Conservation (phyloP, 2,888 invertebrate genomes). For the Drosophila koepferae region DNA sequence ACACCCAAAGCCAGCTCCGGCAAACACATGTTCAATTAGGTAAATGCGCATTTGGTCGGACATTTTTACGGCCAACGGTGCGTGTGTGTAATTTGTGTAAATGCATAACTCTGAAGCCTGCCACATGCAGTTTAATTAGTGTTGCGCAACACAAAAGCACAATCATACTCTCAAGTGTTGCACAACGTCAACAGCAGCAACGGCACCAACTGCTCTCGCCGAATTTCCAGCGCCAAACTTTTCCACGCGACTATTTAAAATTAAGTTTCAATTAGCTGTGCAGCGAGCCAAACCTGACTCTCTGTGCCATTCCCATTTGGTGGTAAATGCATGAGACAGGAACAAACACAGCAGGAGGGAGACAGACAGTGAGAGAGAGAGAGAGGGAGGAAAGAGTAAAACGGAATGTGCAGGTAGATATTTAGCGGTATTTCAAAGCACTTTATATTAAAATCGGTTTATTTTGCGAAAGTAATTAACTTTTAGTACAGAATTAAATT, state of each 20-base stretch:
- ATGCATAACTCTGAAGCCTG: conserved; percentile 41
- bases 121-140: conserved; percentile 61
- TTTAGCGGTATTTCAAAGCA: neutral
- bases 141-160: conserved; percentile 31
- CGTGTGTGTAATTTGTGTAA: conserved; percentile 38
- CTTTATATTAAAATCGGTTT: conserved; percentile 3
- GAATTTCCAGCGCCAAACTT: conserved; percentile 20
- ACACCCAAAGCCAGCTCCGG: conserved; percentile 15
- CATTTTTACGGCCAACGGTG: conserved; percentile 47
- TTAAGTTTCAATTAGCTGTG: conserved; percentile 61
- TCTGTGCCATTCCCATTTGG: conserved; percentile 7
- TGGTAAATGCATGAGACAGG: neutral
- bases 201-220: neutral
- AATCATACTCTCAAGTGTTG: conserved; percentile 5
- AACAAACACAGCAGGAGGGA: neutral
- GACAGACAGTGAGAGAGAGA: no score
- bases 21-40: conserved; percentile 74
- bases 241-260: conserved; percentile 29
- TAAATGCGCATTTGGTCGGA: conserved; percentile 49
- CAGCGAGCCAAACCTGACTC: conserved; percentile 9
- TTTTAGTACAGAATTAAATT: conserved; percentile 1
- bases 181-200: neutral
- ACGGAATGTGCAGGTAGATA: neutral
- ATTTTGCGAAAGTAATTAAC: neutral
- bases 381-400: neutral